A percentile compares a stretch with the other conserved stretches of the same genome.
Evolutionary conservation across 2,888 invertebrate genomes (phyloP).

Genomic region (Sinhomidia bicolor): DNA sequence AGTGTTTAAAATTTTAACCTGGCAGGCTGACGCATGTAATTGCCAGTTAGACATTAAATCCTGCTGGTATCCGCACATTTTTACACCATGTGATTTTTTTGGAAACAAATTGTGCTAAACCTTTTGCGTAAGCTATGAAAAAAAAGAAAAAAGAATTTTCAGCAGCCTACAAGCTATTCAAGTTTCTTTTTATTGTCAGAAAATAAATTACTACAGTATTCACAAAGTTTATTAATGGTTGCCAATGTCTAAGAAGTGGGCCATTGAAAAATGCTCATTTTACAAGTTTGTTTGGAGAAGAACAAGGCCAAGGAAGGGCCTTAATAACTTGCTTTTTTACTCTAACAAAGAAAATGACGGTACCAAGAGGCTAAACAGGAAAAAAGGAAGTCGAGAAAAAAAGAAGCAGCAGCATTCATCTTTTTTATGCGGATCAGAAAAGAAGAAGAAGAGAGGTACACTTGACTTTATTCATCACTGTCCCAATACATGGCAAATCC

Average conservation of each 20-base stretch:
- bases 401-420: no score
- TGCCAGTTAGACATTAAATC: slow-evolving; percentile 2
- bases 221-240: neutral
- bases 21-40: slow-evolving; percentile 1
- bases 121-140: neutral
- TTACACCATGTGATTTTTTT: neutral
- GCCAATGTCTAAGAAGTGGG: neutral
- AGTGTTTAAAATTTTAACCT: slow-evolving; percentile 12
- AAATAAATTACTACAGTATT: neutral
- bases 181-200: neutral
- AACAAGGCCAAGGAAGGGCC: no score
- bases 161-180: neutral
- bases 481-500: no score
- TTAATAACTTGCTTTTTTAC: neutral
- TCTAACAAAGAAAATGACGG: neutral
- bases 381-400: no score
- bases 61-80: neutral
- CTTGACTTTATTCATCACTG: no score
- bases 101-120: neutral
- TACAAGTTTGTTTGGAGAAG: neutral
- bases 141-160: no score
- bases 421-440: no score
- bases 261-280: neutral
- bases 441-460: no score
- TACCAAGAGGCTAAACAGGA: neutral